A percentile compares a stretch with the other conserved stretches of the same genome.
These are phyloP conservation scores for Microctonus aethiopoides DNA, from an alignment of 2,888 invertebrate species.

Conservation along the genomic window DNA sequence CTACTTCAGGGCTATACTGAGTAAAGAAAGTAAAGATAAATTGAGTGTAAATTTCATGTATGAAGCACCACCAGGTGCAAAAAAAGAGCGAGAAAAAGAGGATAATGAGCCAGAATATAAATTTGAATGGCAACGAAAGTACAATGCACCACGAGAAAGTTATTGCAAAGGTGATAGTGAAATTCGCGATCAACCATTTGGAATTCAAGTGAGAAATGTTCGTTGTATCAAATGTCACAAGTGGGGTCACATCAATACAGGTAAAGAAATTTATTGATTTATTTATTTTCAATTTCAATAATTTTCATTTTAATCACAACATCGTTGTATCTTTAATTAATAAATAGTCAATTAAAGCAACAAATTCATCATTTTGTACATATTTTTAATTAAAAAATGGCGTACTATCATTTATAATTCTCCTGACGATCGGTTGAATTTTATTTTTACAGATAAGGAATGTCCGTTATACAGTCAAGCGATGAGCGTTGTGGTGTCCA, in stretches of 20 bases:
- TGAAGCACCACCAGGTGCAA: slow-evolving; percentile 97
- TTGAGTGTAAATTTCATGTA: slow-evolving; percentile 99
- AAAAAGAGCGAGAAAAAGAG: slow-evolving; percentile 90
- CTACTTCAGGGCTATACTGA: slow-evolving; percentile 84
- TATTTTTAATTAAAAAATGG: too few relatives aligned
- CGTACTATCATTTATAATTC: too few relatives aligned
- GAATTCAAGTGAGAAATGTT: slow-evolving; percentile 96
- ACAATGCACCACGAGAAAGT: slow-evolving; percentile 98
- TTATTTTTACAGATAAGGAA: slow-evolving; percentile 80
- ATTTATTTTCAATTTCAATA: too few relatives aligned
- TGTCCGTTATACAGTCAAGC: slow-evolving; percentile 92
- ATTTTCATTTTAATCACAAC: too few relatives aligned
- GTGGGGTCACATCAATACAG: slow-evolving; percentile 98
- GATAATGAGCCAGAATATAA: slow-evolving; percentile 97
- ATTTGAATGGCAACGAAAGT: slow-evolving; percentile 99
- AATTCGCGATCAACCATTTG: slow-evolving; percentile 98
- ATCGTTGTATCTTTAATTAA: neutral
- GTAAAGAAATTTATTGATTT: slow-evolving; percentile 65
- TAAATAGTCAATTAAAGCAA: too few relatives aligned
- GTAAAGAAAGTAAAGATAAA: slow-evolving; percentile 98
- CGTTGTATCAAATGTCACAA: slow-evolving; percentile 99
- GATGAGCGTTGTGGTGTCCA: slow-evolving; percentile 83
- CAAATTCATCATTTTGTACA: too few relatives aligned
- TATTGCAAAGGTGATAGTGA: slow-evolving; percentile 98
- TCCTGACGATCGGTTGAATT: too few relatives aligned